A percentile compares a stretch with the other conserved stretches of the same genome.
phyloP scores from a whole-genome alignment of 92 coral and sea anemone genomes.

The Phenganax stokvisi region DNA sequence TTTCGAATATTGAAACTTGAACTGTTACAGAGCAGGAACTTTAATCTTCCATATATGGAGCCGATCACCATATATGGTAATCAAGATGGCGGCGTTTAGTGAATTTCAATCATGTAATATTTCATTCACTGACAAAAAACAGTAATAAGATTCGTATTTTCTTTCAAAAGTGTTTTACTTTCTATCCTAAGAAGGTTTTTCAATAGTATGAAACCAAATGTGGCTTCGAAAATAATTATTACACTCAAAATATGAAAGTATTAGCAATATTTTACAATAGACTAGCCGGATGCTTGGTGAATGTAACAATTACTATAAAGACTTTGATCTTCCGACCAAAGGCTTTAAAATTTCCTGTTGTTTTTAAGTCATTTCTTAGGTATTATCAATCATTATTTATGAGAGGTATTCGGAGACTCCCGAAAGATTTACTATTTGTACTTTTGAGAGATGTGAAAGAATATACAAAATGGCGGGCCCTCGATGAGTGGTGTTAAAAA shows the following conservation, averaged over 20 bases:
- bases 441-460: slow-evolving; percentile 26
- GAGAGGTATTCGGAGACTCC: background rate
- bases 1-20: slow-evolving; percentile 5
- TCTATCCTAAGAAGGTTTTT: background rate
- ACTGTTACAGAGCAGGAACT: background rate
- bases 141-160: slow-evolving; percentile 31
- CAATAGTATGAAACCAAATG: background rate
- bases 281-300: too few species aligned
- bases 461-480: background rate
- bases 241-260: too few species aligned
- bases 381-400: background rate
- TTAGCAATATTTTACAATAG: too few species aligned
- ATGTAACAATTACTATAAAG: too few species aligned
- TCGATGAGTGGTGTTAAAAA: background rate
- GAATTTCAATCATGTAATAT: slow-evolving; percentile 26
- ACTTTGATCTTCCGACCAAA: too few species aligned
- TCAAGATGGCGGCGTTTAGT: background rate
- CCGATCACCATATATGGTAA: background rate
- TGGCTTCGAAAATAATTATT: background rate
- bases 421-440: background rate
- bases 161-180: background rate
- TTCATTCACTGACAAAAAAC: background rate
- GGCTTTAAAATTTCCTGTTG: too few species aligned
- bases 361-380: background rate
- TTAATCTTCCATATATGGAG: background rate